phyloP scores from a whole-genome alignment of 2,888 invertebrate genomes.

The Trichopria drosophilae region DNA sequence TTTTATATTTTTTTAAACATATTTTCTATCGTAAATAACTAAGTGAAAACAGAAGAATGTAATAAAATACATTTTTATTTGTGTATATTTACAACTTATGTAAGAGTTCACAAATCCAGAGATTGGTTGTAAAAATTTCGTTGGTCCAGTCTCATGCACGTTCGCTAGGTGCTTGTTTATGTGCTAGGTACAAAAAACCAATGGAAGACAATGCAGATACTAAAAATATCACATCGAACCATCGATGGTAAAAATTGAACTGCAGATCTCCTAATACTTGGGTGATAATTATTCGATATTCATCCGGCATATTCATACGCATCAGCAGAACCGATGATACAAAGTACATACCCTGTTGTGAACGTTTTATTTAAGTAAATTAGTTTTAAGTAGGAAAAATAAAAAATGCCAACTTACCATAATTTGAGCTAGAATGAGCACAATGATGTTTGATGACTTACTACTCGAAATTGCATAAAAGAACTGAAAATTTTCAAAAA shows the following conservation, averaged over 20 bases:
- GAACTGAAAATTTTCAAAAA: slow-evolving; percentile 70
- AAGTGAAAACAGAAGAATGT: no score
- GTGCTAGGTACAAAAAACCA: slow-evolving; percentile 91
- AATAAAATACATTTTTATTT: no score
- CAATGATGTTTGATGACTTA: slow-evolving; percentile 97
- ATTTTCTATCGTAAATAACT: no score
- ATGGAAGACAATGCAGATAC: slow-evolving; percentile 96
- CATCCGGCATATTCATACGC: slow-evolving; percentile 99
- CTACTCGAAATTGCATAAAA: slow-evolving; percentile 99
- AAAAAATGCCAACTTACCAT: slow-evolving; percentile 68
- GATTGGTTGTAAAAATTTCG: no score
- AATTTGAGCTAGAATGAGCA: slow-evolving; percentile 93
- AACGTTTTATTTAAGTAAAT: not conserved
- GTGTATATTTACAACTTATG: no score
- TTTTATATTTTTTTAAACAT: no score
- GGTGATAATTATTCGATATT: slow-evolving; percentile 90
- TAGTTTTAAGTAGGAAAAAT: slow-evolving; percentile 3
- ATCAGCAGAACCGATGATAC: slow-evolving; percentile 95
- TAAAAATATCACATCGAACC: slow-evolving; percentile 99
- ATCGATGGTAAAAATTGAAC: slow-evolving; percentile 98
- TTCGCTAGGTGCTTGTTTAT: slow-evolving; percentile 74
- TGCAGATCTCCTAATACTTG: slow-evolving; percentile 95
- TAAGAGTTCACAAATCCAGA: no score
- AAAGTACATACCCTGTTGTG: slow-evolving; percentile 93
- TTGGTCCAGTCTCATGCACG: slow-evolving; percentile 44